Evolutionary conservation across 2,797 vertebrate genomes (phyloP), one percentile per base, ranked within the genome.

Genomic region (Intellagama lesueurii): DNA sequence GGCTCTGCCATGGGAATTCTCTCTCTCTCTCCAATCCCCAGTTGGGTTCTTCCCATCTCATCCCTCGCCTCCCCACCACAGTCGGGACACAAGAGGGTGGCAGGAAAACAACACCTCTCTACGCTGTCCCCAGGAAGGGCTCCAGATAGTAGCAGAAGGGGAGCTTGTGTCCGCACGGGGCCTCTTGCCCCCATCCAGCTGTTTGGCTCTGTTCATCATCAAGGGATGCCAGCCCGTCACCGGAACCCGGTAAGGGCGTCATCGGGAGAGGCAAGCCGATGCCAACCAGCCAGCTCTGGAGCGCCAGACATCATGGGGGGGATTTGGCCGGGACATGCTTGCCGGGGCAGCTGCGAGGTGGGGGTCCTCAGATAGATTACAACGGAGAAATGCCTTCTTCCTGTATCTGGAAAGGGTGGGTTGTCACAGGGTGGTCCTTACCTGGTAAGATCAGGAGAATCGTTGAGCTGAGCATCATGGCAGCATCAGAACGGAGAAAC

Each of bases 301-400:
- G 83, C 32, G 17, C 92, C 87, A 81, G 87, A 14, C 60, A 19
- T 68, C 90, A 94, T 95, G 95, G 95, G 95, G 87, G 95, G 93
- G 93, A 95, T 93, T 91, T 95, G 93, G 93, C 84, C 93, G 56
- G 60, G 94, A 49, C 80, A 78, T 0, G 83, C 72, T 87, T 85
- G 91, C 88, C 1, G 1, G 83, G 64, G 90, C 44, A 75, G 72
- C 90, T 19, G 40, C 0, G 32, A 94, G 92, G 93, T 94, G 94
- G 90, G 92, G 92, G 7, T n/a, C 0, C 81, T n/a, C 26, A 26
- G 69, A 9, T 8, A 56, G 60, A 14, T 44, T 9, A 4, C 17
- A 8, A 30, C 28, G 56, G 30, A 1, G 30, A 56, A 40, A 4
- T 9, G 24, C 2, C 16, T 19, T 70, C 49, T 75, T 76, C 9